These are phyloP conservation scores for Pseudochromis fuscus DNA, from an alignment of 2,797 vertebrate species.

Conservation along the genomic window DNA sequence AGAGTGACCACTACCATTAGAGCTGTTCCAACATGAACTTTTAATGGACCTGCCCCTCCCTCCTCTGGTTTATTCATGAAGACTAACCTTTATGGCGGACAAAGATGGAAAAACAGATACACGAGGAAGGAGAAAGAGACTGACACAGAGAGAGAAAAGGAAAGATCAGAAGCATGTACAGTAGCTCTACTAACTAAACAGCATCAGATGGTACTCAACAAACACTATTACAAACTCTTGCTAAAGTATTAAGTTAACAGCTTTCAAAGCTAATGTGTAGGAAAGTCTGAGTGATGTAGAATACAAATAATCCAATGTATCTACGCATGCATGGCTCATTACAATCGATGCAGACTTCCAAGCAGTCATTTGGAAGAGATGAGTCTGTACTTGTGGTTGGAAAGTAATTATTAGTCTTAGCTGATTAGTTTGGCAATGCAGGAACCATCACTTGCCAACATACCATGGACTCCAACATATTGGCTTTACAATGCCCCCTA, in stretches of 20 bases:
- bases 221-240: not conserved
- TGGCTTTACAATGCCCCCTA: constrained; percentile 2
- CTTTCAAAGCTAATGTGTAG: not conserved
- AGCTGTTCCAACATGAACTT: constrained; percentile 60
- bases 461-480: not conserved
- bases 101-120: constrained; percentile 47
- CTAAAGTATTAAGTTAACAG: not conserved
- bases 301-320: not conserved
- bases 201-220: not conserved
- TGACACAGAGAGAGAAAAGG: not conserved
- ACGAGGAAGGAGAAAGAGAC: constrained; percentile 8
- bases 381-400: not conserved
- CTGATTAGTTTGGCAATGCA: constrained; percentile 36
- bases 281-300: constrained; percentile 12
- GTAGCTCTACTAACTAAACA: constrained; percentile 3
- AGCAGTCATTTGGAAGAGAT: constrained; percentile 20
- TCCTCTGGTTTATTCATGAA: constrained; percentile 76
- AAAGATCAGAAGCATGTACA: not conserved
- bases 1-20: constrained; percentile 59
- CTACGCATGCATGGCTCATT: not conserved
- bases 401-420: constrained; percentile 26
- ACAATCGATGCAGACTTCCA: constrained; percentile 21
- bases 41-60: constrained; percentile 65
- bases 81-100: constrained; percentile 41
- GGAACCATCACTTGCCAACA: constrained; percentile 18